A percentile compares a stretch with the other conserved stretches of the same genome.
Evolutionary conservation across 2,797 vertebrate genomes (phyloP).

Genomic region (Centropyge bicolor): DNA sequence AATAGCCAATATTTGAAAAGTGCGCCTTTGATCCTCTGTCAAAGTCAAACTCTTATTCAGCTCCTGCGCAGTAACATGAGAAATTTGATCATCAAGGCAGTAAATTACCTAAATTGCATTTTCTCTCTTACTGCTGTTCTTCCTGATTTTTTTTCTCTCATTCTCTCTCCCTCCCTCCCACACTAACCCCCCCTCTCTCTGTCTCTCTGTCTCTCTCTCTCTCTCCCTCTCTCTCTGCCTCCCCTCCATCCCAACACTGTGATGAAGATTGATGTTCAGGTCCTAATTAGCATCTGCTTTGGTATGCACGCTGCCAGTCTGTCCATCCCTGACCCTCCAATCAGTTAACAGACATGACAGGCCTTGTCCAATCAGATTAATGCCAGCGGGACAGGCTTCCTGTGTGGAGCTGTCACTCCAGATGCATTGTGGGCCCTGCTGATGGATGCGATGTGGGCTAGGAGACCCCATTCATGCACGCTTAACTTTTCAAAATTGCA

Average conservation of each 20-base stretch:
- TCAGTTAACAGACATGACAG: conserved; percentile 80
- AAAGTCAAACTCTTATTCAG: conserved; percentile 49
- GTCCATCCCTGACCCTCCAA: conserved; percentile 70
- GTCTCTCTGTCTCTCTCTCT: conserved; percentile 1
- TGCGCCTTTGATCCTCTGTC: conserved; percentile 40
- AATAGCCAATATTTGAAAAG: conserved; percentile 56
- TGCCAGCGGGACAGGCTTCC: conserved; percentile 67
- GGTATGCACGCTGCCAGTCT: conserved; percentile 70
- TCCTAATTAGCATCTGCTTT: conserved; percentile 84
- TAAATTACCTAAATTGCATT: conserved; percentile 58
- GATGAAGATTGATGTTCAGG: conserved; percentile 79
- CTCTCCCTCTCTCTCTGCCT: neutral
- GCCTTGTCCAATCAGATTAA: conserved; percentile 82
- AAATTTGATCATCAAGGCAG: conserved; percentile 50
- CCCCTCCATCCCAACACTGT: conserved; percentile 29
- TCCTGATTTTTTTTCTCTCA: neutral
- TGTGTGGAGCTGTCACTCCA: conserved; percentile 78
- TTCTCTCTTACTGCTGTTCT: conserved; percentile 39
- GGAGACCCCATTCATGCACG: conserved; percentile 33
- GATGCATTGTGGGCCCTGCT: conserved; percentile 50
- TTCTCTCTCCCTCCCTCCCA: neutral
- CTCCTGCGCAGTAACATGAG: conserved; percentile 34
- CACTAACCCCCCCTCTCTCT: too few relatives aligned
- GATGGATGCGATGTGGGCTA: conserved; percentile 58
- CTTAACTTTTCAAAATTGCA: conserved; percentile 7